phyloP scores from a whole-genome alignment of 2,113 vertebrate species.

The Ciconia stormi region DNA sequence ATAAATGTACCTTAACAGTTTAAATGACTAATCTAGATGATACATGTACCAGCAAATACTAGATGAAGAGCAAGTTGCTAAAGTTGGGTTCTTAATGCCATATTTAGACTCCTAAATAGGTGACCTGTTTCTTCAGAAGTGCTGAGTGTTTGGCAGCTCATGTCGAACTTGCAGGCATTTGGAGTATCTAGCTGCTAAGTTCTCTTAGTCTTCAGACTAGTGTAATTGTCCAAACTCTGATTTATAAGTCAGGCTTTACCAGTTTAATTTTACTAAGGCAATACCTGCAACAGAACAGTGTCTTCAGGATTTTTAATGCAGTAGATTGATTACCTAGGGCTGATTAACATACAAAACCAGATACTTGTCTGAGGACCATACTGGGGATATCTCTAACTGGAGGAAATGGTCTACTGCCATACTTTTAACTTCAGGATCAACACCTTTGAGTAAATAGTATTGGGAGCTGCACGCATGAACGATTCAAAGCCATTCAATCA shows the following conservation, averaged over 20 bases:
- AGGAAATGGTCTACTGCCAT: accelerated
- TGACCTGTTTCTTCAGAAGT: background rate
- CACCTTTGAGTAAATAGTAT: background rate
- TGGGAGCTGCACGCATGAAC: background rate
- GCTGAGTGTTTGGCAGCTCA: background rate
- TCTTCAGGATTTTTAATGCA: background rate
- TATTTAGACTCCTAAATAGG: background rate
- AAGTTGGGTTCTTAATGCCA: background rate
- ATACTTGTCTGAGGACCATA: background rate
- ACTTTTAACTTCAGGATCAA: background rate
- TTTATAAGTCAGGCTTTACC: background rate
- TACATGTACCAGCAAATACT: background rate
- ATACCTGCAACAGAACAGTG: background rate
- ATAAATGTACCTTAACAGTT: background rate
- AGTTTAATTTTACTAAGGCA: background rate
- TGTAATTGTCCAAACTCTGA: background rate
- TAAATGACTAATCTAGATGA: background rate
- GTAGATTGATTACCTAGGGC: background rate
- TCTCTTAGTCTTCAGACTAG: background rate
- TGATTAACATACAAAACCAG: background rate
- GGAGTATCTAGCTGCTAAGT: background rate
- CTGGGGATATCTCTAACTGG: background rate
- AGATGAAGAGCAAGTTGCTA: background rate
- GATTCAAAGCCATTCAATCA: background rate
- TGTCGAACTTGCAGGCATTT: background rate